These are phyloP conservation scores for Meandrusa payeni DNA, from an alignment of 2,888 invertebrate genomes.

Conservation along the genomic window DNA sequence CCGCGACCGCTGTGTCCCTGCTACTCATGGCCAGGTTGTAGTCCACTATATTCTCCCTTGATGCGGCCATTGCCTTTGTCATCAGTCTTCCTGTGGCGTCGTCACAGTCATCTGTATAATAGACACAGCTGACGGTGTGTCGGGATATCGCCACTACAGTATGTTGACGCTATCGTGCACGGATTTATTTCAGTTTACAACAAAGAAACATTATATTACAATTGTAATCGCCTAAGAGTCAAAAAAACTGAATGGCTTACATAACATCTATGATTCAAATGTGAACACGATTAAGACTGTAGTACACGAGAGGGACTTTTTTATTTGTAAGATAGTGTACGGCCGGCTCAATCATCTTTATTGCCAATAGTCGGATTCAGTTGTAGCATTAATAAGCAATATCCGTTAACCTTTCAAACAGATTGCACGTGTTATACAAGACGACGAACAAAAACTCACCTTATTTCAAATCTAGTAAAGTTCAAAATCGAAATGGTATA, in stretches of 20 bases:
- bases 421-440: conserved; percentile 54
- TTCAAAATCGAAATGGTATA: conserved; percentile 17
- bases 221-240: conserved; percentile 2
- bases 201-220: conserved; percentile 5
- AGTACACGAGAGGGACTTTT: conserved; percentile 23
- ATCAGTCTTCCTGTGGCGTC: too few relatives aligned
- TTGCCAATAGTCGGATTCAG: conserved; percentile 67
- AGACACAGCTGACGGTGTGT: too few relatives aligned
- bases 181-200: conserved; percentile 1
- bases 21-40: too few relatives aligned
- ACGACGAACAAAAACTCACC: conserved; percentile 31
- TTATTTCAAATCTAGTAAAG: conserved; percentile 10
- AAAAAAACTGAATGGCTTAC: not conserved
- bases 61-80: too few relatives aligned
- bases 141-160: too few relatives aligned
- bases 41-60: too few relatives aligned
- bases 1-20: too few relatives aligned
- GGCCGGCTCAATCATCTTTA: conserved; percentile 58
- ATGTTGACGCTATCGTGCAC: too few relatives aligned
- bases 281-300: conserved; percentile 18
- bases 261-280: conserved; percentile 9
- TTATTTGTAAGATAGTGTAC: conserved; percentile 34
- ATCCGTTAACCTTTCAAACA: conserved; percentile 68
- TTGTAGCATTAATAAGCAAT: conserved; percentile 72
- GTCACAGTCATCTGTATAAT: too few relatives aligned